These are phyloP conservation scores for Clanis bilineata DNA, from an alignment of 2,888 invertebrate species.

Conservation along the genomic window DNA sequence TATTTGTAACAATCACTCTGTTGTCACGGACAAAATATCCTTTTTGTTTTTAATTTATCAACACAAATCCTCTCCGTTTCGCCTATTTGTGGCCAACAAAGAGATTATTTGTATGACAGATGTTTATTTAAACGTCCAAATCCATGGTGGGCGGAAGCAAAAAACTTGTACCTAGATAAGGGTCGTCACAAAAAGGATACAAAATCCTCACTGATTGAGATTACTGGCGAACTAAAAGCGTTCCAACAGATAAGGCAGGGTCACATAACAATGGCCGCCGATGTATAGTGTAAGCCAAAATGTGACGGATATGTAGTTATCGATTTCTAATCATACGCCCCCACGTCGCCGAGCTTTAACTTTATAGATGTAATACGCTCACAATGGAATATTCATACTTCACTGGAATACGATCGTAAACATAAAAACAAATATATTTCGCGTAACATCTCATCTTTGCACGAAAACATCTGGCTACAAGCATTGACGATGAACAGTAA, in stretches of 20 bases:
- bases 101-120: conserved; percentile 33
- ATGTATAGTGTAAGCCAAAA: conserved; percentile 57
- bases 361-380: neutral
- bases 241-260: conserved; percentile 60
- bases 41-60: conserved; percentile 15
- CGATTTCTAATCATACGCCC: conserved; percentile 76
- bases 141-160: conserved; percentile 40
- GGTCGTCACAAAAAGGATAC: conserved; percentile 44
- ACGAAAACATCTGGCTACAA: neutral
- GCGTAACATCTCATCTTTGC: neutral
- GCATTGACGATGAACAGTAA: neutral
- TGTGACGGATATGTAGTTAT: conserved; percentile 68
- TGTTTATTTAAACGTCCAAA: conserved; percentile 45
- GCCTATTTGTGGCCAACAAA: conserved; percentile 30
- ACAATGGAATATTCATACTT: conserved; percentile 8
- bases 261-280: conserved; percentile 60
- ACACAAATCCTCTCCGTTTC: conserved; percentile 21
- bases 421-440: conserved; percentile 4
- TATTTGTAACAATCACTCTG: neutral
- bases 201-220: conserved; percentile 71
- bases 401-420: neutral
- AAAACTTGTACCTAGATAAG: conserved; percentile 45
- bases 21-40: neutral
- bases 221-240: conserved; percentile 64
- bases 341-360: conserved; percentile 36